These are phyloP conservation scores for Hyposmocoma kahamanoa DNA, from an alignment of 1,140 invertebrate species.

Conservation along the genomic window DNA sequence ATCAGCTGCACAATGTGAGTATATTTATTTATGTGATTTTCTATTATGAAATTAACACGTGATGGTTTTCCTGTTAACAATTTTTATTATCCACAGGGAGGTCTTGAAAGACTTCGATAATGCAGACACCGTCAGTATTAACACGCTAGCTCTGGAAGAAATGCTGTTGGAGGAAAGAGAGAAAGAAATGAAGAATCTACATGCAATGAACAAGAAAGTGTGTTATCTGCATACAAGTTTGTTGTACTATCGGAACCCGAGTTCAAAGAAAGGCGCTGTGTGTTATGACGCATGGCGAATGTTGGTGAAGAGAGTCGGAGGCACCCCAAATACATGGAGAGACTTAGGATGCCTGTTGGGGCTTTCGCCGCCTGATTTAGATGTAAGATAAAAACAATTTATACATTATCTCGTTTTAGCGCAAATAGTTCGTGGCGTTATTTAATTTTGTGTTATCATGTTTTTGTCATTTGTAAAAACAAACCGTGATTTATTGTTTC, in stretches of 20 bases:
- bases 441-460: too few species aligned
- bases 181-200: constrained; percentile 46
- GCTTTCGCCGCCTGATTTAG: constrained; percentile 44
- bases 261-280: constrained; percentile 41
- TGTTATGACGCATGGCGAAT: constrained; percentile 56
- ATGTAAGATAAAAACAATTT: too few species aligned
- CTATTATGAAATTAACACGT: too few species aligned
- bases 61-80: not conserved
- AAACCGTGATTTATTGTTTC: not conserved
- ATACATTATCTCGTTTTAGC: too few species aligned
- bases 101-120: constrained; percentile 38
- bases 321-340: constrained; percentile 50
- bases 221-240: constrained; percentile 54
- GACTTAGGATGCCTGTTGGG: constrained; percentile 46
- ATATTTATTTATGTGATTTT: too few species aligned
- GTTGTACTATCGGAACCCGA: constrained; percentile 58
- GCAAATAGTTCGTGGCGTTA: too few species aligned
- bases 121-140: constrained; percentile 55
- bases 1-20: too few species aligned
- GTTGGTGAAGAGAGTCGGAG: constrained; percentile 48
- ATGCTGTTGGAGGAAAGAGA: constrained; percentile 41
- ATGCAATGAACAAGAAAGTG: constrained; percentile 49
- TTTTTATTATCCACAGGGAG: constrained; percentile 33
- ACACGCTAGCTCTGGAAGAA: constrained; percentile 50
- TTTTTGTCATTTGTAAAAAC: not conserved